Percentiles rank a stretch among this genome's conserved stretches.
These are phyloP conservation scores for Rattus rattus DNA, from an alignment of 2,113 vertebrate species.

Conservation along the genomic window DNA sequence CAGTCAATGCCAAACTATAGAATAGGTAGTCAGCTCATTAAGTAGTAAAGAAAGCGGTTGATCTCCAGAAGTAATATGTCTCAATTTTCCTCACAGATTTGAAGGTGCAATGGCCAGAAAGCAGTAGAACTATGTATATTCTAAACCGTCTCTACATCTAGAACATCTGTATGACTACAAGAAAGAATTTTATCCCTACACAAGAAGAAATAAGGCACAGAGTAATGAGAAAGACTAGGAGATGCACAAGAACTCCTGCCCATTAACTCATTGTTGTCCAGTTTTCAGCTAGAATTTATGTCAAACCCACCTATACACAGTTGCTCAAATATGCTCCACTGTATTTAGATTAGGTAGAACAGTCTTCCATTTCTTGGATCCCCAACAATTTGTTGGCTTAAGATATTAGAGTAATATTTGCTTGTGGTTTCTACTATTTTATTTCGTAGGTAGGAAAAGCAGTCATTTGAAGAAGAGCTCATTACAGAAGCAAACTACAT, in stretches of 20 bases:
- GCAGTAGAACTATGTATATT: neutral
- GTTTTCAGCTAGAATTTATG: neutral
- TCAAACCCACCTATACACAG: neutral
- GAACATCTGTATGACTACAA: neutral
- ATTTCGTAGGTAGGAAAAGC: neutral
- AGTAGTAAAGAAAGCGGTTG: neutral
- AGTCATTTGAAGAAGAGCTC: neutral
- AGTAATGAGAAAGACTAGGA: neutral
- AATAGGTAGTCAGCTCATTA: neutral
- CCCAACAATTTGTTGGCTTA: neutral
- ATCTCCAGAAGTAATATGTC: neutral
- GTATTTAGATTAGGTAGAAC: neutral
- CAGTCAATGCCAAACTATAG: neutral
- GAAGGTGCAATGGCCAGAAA: neutral
- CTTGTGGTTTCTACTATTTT: neutral
- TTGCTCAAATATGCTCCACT: neutral
- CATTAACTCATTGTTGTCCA: neutral
- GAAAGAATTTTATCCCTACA: neutral
- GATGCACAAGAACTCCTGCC: neutral
- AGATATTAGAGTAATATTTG: neutral
- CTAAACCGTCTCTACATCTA: neutral
- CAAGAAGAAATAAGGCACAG: neutral
- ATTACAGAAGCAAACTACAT: neutral
- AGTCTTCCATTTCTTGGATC: neutral
- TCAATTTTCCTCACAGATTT: neutral